These are phyloP conservation scores for Forbesichthys agassizii DNA, from an alignment of 2,113 vertebrate genomes.

Conservation along the genomic window DNA sequence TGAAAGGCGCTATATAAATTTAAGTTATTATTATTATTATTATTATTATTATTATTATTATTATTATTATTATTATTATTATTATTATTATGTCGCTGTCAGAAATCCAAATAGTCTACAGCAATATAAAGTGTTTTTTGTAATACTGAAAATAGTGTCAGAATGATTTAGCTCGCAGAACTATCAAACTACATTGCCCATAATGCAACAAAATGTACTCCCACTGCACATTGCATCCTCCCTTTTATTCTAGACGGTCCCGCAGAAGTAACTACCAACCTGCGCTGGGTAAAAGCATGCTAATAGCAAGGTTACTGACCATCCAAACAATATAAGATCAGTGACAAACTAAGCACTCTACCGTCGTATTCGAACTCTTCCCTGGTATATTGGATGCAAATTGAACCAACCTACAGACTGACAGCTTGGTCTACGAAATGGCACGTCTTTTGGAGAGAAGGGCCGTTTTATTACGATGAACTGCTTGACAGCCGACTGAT, in stretches of 20 bases:
- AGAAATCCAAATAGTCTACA: too few species aligned
- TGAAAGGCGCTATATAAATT: too few species aligned
- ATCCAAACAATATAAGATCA: conserved; percentile 39
- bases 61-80: too few species aligned
- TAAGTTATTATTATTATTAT: too few species aligned
- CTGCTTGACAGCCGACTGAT: conserved; percentile 37
- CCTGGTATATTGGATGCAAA: conserved; percentile 76
- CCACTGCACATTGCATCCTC: conserved; percentile 35
- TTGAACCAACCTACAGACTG: conserved; percentile 71
- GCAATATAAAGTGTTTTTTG: not conserved
- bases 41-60: too few species aligned
- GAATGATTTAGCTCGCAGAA: conserved; percentile 61
- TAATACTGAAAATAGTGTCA: conserved; percentile 1
- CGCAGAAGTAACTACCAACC: conserved; percentile 27
- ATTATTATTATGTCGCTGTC: too few species aligned
- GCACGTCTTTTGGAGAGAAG: conserved; percentile 41
- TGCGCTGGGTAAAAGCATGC: not conserved
- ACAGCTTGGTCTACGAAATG: conserved; percentile 72
- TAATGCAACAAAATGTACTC: conserved; percentile 48
- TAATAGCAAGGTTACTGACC: not conserved
- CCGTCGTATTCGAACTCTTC: conserved; percentile 27
- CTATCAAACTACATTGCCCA: conserved; percentile 72
- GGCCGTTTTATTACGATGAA: conserved; percentile 29
- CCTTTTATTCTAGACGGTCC: conserved; percentile 18
- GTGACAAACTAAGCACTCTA: conserved; percentile 17